Conservation (phyloP, 2,113 vertebrate genomes). For the Elgaria multicarinata region DNA sequence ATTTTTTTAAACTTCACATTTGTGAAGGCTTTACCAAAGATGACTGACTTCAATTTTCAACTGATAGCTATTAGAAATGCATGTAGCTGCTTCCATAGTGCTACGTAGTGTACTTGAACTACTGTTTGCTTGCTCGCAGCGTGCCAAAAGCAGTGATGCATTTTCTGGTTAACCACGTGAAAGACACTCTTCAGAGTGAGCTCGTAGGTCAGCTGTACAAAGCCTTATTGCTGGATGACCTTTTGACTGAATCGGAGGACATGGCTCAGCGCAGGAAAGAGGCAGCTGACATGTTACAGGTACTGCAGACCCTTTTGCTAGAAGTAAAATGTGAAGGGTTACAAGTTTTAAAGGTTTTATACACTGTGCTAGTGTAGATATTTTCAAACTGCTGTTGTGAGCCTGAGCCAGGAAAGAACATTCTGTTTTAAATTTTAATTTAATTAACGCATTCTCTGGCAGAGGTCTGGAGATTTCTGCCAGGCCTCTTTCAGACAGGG, state of each 20-base stretch:
- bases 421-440: background rate
- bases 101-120: background rate
- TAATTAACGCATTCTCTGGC: background rate
- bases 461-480: background rate
- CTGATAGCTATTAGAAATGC: background rate
- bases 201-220: constrained; percentile 97
- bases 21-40: background rate
- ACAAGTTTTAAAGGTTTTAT: background rate
- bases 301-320: constrained; percentile 54
- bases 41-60: background rate
- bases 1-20: background rate
- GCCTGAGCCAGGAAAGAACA: background rate
- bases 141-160: constrained; percentile 99
- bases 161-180: constrained; percentile 98
- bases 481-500: background rate
- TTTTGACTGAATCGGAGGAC: constrained; percentile 97
- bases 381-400: background rate
- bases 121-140: constrained; percentile 73
- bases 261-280: constrained; percentile 98
- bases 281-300: constrained; percentile 98
- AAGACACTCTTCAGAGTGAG: constrained; percentile 97
- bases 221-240: constrained; percentile 88
- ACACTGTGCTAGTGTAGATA: background rate
- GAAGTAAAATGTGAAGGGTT: background rate
- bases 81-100: background rate